These are phyloP conservation scores for Urocyon cinereoargenteus DNA, from an alignment of 2,797 vertebrate genomes.

Conservation along the genomic window DNA sequence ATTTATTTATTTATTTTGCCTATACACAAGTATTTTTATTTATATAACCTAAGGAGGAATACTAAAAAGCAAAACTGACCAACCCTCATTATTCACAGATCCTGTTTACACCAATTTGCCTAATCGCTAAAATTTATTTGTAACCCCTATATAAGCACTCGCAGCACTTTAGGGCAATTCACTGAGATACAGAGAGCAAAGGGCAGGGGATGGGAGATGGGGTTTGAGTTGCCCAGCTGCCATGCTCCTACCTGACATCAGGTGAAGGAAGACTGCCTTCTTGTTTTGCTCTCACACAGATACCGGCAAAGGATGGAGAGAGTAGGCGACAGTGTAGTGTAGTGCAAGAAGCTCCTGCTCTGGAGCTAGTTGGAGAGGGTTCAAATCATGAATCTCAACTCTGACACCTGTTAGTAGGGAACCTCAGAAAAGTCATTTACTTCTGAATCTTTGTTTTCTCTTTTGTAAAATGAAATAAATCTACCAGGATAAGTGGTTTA, in stretches of 20 bases:
- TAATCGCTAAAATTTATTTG: not conserved
- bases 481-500: not conserved
- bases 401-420: not conserved
- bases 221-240: not conserved
- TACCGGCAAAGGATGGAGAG: no score
- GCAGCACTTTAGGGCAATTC: not conserved
- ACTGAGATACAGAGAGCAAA: not conserved
- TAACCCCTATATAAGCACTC: not conserved
- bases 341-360: fast-evolving
- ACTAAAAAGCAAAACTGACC: not conserved
- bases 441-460: not conserved
- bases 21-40: not conserved
- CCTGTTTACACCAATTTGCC: not conserved
- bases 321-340: no score
- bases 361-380: not conserved
- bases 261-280: no score
- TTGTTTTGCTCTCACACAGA: not conserved
- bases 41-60: not conserved
- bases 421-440: not conserved
- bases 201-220: not conserved
- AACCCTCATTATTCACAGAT: not conserved
- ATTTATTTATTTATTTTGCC: not conserved
- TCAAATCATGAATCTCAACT: not conserved
- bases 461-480: not conserved
- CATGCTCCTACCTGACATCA: not conserved